These are phyloP conservation scores for Agrilus cyanescens DNA, from an alignment of 2,888 invertebrate species.

Conservation along the genomic window DNA sequence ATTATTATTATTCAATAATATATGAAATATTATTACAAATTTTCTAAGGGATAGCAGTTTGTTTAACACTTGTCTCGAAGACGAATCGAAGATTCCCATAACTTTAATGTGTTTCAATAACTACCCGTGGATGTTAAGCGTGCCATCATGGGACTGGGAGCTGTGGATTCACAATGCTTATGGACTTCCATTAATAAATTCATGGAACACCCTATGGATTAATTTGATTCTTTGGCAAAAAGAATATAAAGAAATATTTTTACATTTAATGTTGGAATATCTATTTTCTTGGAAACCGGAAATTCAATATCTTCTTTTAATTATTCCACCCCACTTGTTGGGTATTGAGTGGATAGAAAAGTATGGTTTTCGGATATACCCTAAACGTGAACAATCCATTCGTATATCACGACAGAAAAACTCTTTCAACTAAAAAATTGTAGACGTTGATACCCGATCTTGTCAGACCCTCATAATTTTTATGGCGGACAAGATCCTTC, in stretches of 20 bases:
- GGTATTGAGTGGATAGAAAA: slow-evolving; percentile 25
- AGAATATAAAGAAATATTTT: slow-evolving; percentile 30
- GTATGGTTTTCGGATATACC: slow-evolving; percentile 24
- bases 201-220: slow-evolving; percentile 43
- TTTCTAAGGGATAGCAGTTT: too few species aligned
- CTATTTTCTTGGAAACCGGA: slow-evolving; percentile 42
- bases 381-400: slow-evolving; percentile 19
- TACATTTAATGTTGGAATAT: slow-evolving; percentile 31
- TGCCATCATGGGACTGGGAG: slow-evolving; percentile 45
- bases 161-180: slow-evolving; percentile 46
- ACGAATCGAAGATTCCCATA: slow-evolving; percentile 22
- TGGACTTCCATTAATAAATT: slow-evolving; percentile 30
- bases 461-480: too few species aligned
- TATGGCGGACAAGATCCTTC: too few species aligned
- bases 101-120: slow-evolving; percentile 31
- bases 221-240: slow-evolving; percentile 46
- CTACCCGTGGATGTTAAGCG: slow-evolving; percentile 44
- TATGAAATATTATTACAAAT: too few species aligned
- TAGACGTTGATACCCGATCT: too few species aligned
- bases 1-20: neutral
- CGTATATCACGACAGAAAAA: too few species aligned
- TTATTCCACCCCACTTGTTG: slow-evolving; percentile 35
- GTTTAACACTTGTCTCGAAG: slow-evolving; percentile 25
- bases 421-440: too few species aligned
- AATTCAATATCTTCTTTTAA: slow-evolving; percentile 39